Conservation (phyloP, 2,797 vertebrate species). For the Sciurus vulgaris region DNA sequence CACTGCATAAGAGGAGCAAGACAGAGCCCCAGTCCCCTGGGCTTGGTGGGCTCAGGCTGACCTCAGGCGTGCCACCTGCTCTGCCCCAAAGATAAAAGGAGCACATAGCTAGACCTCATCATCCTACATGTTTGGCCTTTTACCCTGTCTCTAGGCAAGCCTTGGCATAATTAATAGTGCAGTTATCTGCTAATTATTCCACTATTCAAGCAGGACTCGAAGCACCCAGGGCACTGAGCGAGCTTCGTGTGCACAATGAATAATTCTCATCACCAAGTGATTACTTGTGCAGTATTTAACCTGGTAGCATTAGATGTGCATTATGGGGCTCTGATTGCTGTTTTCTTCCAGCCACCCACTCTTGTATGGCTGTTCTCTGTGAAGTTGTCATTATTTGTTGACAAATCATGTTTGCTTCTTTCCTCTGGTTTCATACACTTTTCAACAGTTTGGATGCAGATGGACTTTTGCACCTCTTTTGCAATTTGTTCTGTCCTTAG, state of each 20-base stretch:
- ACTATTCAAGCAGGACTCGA: slow-evolving; percentile 69
- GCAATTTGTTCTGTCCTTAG: background rate
- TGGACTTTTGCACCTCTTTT: background rate
- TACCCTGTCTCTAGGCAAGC: slow-evolving; percentile 49
- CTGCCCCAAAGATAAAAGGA: slow-evolving; percentile 21
- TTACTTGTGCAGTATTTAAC: slow-evolving; percentile 64
- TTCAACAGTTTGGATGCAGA: background rate
- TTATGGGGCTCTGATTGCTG: slow-evolving; percentile 31
- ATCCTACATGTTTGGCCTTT: slow-evolving; percentile 60
- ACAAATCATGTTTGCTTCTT: background rate
- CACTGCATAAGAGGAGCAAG: background rate
- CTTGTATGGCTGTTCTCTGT: background rate
- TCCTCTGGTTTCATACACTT: background rate
- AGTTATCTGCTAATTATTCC: slow-evolving; percentile 74
- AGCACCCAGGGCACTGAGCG: background rate
- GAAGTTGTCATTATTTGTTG: slow-evolving; percentile 17
- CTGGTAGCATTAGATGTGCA: slow-evolving; percentile 56
- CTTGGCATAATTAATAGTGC: slow-evolving; percentile 64
- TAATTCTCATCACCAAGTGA: slow-evolving; percentile 69
- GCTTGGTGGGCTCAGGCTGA: background rate
- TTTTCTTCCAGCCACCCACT: slow-evolving; percentile 60
- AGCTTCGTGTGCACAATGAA: slow-evolving; percentile 63
- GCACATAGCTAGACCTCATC: background rate
- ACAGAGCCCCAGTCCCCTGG: background rate
- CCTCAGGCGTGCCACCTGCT: background rate